phyloP scores from a whole-genome alignment of 1,140 invertebrate species.

The Papilio dardanus region DNA sequence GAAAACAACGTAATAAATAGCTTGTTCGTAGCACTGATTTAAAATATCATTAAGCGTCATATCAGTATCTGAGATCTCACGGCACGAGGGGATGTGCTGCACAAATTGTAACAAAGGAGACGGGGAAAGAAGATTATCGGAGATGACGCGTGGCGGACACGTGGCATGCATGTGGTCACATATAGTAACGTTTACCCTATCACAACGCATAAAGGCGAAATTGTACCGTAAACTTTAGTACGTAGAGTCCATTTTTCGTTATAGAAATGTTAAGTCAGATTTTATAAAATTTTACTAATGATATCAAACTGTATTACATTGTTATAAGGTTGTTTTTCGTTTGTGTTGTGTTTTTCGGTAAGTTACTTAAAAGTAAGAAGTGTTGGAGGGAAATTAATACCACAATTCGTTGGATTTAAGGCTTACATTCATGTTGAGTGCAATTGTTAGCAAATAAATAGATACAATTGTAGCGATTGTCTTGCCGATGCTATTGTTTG shows the following conservation, averaged over 20 bases:
- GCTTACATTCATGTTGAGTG: slow-evolving; percentile 76
- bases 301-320: slow-evolving; percentile 49
- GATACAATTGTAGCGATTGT: slow-evolving; percentile 61
- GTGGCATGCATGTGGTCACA: slow-evolving; percentile 64
- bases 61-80: slow-evolving; percentile 74
- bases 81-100: slow-evolving; percentile 60
- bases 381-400: slow-evolving; percentile 81
- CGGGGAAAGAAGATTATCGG: slow-evolving; percentile 77
- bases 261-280: neutral
- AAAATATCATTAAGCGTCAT: slow-evolving; percentile 80
- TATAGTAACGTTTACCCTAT: slow-evolving; percentile 60
- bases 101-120: slow-evolving; percentile 79
- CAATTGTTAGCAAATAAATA: slow-evolving; percentile 75
- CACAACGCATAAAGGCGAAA: slow-evolving; percentile 42
- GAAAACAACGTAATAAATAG: slow-evolving; percentile 51
- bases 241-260: slow-evolving; percentile 46
- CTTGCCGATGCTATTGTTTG: slow-evolving; percentile 54
- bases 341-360: slow-evolving; percentile 37
- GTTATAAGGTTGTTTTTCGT: slow-evolving; percentile 46
- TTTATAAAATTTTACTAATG: slow-evolving; percentile 31
- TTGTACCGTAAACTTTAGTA: slow-evolving; percentile 34
- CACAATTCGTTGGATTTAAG: slow-evolving; percentile 79
- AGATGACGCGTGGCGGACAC: slow-evolving; percentile 69
- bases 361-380: slow-evolving; percentile 73
- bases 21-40: slow-evolving; percentile 69